Evolutionary conservation across 2,888 invertebrate genomes (phyloP), one percentile per base, ranked within the genome.

Genomic region (Cistogaster globosa): DNA sequence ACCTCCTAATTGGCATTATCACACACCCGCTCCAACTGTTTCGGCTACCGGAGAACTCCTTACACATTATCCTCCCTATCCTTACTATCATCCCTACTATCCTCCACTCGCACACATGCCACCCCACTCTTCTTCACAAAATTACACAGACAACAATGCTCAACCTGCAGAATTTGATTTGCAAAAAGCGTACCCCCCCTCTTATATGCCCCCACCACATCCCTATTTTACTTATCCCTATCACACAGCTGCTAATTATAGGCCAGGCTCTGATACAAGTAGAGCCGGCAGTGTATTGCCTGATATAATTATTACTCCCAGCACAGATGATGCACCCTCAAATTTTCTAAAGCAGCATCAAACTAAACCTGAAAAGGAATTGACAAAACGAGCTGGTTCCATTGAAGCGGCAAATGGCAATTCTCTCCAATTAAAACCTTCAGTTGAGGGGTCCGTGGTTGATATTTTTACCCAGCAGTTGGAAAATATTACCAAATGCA

Each of bases 261-360:
- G 88, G 77, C 90, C 89, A 82, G 88, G 88, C 55, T 88, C 90
- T 20, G 81, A 83, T 5, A 88, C 89, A 38, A 91, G 89, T 86
- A 88, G 89, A 22, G 88, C 90, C n/a, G 90, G 91, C 71, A 91
- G 91, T 67, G 89, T 91, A 0, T 83, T 91, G 14, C 92, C 92
- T 45, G 91, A 91, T 83, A 92, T 92, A 51, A 92, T 92, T 38
- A 91, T 92, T 36, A 92, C 91, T 0, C 91, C 90, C 26, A 91
- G 90, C 86, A 89, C 90, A 45, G 91, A 93, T 86, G 91, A 92
- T 78, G 72, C 88, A 78, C 90, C 91, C 58, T 90, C 91, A 2
- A 88, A 90, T 86, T 88, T 90, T 7, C 88, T 90, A 67, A 87
- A 89, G 87, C 87, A 90, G 42, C 90, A 89, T 53, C 89, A 90